Conservation (phyloP, 2,797 vertebrate genomes). For the Alca torda region DNA sequence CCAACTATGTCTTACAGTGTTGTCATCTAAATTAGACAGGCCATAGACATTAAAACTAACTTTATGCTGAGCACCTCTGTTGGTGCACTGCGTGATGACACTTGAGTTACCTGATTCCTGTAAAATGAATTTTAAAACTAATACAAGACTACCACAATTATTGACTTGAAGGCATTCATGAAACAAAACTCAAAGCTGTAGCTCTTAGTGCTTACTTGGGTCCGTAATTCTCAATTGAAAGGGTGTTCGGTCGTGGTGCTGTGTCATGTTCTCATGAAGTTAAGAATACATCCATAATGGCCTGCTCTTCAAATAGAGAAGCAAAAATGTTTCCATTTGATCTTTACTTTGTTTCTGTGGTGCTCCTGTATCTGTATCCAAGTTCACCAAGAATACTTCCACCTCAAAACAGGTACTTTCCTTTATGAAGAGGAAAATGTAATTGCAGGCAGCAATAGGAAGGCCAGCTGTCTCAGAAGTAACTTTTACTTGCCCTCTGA, state of each 20-base stretch:
- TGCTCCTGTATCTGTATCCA: neutral
- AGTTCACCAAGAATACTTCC: neutral
- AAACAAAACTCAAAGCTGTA: neutral
- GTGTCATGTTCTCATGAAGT: neutral
- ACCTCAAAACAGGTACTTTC: constrained; percentile 25
- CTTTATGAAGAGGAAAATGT: constrained; percentile 29
- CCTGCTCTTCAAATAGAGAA: neutral
- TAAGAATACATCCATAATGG: neutral
- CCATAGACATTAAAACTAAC: neutral
- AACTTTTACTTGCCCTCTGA: neutral
- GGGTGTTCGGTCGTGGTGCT: neutral
- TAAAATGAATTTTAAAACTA: neutral
- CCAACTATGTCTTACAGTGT: neutral
- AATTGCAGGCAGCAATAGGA: neutral
- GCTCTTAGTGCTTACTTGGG: neutral
- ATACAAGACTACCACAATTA: neutral
- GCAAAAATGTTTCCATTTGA: neutral
- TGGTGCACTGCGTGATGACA: neutral
- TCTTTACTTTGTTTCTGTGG: neutral
- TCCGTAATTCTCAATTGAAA: neutral
- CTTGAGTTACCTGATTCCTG: neutral
- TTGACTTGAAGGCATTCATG: neutral
- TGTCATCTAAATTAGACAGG: neutral
- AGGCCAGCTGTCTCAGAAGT: neutral
- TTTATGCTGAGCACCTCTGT: neutral